phyloP scores from a whole-genome alignment of 2,888 invertebrate genomes.

The Magallana nippona region DNA sequence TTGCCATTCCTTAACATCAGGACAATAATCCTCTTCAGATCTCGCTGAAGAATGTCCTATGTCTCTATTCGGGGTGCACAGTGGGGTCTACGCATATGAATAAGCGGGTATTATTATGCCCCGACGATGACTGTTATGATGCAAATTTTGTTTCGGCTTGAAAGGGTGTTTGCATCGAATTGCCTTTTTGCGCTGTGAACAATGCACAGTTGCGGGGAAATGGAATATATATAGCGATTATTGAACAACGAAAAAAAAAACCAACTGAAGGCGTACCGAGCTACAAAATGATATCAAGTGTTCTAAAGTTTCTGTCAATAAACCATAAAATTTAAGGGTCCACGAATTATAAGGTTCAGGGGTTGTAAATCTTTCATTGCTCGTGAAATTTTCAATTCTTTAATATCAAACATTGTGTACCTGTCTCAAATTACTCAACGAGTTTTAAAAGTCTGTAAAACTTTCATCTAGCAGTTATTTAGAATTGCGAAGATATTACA shows the following conservation, averaged over 20 bases:
- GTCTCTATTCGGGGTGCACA: background rate
- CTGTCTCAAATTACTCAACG: slow-evolving; percentile 17
- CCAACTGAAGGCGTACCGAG: background rate
- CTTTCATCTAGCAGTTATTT: background rate
- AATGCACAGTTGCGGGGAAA: slow-evolving; percentile 29
- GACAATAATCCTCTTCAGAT: background rate
- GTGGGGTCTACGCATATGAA: background rate
- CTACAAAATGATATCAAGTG: slow-evolving; percentile 5
- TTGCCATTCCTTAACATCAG: slow-evolving; percentile 24
- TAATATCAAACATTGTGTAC: slow-evolving; percentile 15
- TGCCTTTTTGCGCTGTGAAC: background rate
- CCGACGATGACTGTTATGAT: slow-evolving; percentile 3
- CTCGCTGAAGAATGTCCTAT: background rate
- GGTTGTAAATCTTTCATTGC: slow-evolving; percentile 13
- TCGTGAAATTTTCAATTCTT: background rate
- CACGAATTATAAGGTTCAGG: slow-evolving; percentile 4
- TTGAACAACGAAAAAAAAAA: slow-evolving; percentile 13
- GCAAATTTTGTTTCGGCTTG: slow-evolving; percentile 2
- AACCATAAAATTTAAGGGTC: background rate
- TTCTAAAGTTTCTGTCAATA: background rate
- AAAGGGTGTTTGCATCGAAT: slow-evolving; percentile 11
- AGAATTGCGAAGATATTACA: background rate
- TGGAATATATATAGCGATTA: slow-evolving; percentile 22
- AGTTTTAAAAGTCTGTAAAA: background rate
- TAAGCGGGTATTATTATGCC: no score